Conservation (phyloP, 2,797 vertebrate genomes). For the Halcyon leucocephala region DNA sequence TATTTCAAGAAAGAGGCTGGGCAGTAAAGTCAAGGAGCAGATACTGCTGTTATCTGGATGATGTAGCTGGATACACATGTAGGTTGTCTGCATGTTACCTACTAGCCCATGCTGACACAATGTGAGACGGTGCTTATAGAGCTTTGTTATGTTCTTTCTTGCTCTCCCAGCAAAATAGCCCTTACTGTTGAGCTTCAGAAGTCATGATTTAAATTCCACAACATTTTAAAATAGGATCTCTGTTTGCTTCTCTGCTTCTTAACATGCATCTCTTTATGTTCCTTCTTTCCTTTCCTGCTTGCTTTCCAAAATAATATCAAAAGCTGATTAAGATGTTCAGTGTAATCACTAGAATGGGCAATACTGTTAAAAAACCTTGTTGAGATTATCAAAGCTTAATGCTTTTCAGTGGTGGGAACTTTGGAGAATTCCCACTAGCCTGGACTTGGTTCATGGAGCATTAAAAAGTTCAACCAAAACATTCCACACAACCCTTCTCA, state of each 20-base stretch:
- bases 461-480: background rate
- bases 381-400: background rate
- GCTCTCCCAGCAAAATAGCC: background rate
- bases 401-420: background rate
- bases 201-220: background rate
- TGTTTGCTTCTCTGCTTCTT: background rate
- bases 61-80: background rate
- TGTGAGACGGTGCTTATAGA: background rate
- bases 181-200: background rate
- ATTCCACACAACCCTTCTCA: background rate
- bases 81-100: background rate
- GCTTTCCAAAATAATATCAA: background rate
- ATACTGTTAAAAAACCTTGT: background rate
- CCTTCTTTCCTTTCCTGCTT: background rate
- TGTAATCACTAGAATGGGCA: background rate
- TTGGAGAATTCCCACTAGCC: background rate
- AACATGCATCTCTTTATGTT: background rate
- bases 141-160: background rate
- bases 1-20: background rate
- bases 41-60: background rate
- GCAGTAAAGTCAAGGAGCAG: background rate
- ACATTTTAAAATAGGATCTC: accelerated
- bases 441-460: background rate
- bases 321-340: background rate
- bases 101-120: background rate